Conservation (phyloP, 1,140 invertebrate genomes). For the Aphidius gifuensis region DNA sequence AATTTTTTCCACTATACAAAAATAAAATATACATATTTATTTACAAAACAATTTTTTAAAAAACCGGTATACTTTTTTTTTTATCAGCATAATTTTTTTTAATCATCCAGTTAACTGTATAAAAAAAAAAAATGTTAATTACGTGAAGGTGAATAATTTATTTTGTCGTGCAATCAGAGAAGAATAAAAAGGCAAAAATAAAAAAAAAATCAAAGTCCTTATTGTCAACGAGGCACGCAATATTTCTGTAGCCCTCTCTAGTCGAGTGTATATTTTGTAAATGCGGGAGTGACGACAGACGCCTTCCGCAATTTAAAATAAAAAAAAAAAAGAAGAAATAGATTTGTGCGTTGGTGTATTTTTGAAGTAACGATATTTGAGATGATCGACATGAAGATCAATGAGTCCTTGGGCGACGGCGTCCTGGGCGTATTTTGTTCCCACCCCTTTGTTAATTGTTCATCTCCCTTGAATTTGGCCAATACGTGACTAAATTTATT, state of each 20-base stretch:
- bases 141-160: too few species aligned
- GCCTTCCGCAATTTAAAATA: conserved; percentile 30
- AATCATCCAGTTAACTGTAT: too few species aligned
- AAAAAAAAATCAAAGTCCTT: not conserved
- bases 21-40: not conserved
- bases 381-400: conserved; percentile 32
- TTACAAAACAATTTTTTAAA: not conserved
- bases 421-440: conserved; percentile 45
- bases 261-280: too few species aligned
- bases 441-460: conserved; percentile 53
- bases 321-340: too few species aligned
- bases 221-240: not conserved
- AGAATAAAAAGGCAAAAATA: too few species aligned
- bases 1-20: not conserved
- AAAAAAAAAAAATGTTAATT: too few species aligned
- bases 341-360: too few species aligned
- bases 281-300: conserved; percentile 22
- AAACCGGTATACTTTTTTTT: not conserved
- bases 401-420: conserved; percentile 39
- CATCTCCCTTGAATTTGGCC: conserved; percentile 48
- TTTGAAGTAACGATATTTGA: conserved; percentile 33
- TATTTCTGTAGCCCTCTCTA: too few species aligned
- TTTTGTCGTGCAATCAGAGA: too few species aligned
- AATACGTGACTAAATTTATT: conserved; percentile 37
- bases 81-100: too few species aligned